Base-by-base conservation (phyloP, 2,113 vertebrate species). In the Dolichotis patagonum region DNA sequence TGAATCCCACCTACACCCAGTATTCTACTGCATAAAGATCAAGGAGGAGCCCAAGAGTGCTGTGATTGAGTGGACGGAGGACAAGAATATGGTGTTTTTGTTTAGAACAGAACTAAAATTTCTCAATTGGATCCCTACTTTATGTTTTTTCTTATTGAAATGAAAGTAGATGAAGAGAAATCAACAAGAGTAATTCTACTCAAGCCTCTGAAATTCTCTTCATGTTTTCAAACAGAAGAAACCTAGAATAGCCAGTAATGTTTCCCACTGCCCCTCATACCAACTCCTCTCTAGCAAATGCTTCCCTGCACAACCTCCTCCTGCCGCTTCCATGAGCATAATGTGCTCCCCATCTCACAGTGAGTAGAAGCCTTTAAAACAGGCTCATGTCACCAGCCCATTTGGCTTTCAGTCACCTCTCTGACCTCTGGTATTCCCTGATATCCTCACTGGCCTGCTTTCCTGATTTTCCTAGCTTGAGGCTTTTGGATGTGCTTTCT, bases 261-360 rank as follows among this genome's bases (percentile, higher is more conserved):
- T 71, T 92, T 20, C 67, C 52, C 38, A 46, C 20, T n/a, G 20
- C 10, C 8, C 0, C 38, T 46, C 4, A 41, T 22, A n/a, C 9
- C 14, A 54, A 5, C 85, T 71, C 32, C 49, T 58, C 1, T 4
- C n/a, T 58, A 62, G 56, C 24, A 3, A 52, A 43, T 46, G 73
- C 73, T 26, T 75, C 73, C 5, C 73, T 12, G 3, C 24, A 2
- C 0, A 4, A 35, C 13, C 4, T 2, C 11, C 3, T 2, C 49
- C n/a, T 56, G 30, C 58, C 49, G 26, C 58, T 84, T 92, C 43
- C 38, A 16, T 10, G n/a, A 63, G 12, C 4, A 65, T 41, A 81
- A 71, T 0, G 0, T 22, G 22, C 8, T n/a, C 60, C 22, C 2
- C 11, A 8, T 41, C 60, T 62, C 58, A 43, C 16, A 73, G 35